phyloP scores from a whole-genome alignment of 2,113 vertebrate species.

The Passerina amoena region DNA sequence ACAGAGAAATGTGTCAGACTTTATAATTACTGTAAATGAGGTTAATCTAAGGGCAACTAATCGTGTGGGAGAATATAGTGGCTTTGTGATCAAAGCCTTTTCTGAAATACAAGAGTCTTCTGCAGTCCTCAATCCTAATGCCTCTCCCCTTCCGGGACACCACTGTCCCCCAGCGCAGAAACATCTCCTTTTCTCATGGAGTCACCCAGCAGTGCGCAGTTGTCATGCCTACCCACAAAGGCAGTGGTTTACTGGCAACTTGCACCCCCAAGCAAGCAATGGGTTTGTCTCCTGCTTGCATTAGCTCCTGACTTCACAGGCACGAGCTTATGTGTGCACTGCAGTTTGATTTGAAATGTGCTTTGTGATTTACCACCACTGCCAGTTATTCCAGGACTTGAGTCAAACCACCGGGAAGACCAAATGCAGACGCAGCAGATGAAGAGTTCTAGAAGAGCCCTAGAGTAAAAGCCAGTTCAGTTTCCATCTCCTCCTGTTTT shows the following conservation, averaged over 20 bases:
- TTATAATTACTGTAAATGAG: constrained; percentile 41
- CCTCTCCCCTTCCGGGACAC: background rate
- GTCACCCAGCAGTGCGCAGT: background rate
- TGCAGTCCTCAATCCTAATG: background rate
- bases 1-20: constrained; percentile 20
- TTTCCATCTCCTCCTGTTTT: background rate
- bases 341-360: background rate
- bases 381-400: background rate
- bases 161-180: background rate
- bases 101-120: background rate
- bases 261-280: background rate
- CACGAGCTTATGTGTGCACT: fast-evolving
- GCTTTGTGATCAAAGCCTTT: background rate
- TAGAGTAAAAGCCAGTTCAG: background rate
- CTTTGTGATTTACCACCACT: background rate
- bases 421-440: background rate
- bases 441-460: background rate
- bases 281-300: background rate
- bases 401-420: background rate
- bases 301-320: background rate
- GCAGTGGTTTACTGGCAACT: background rate
- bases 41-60: constrained; percentile 33
- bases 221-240: background rate
- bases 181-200: background rate
- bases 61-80: background rate